These are phyloP conservation scores for Urosaurus nigricauda DNA, from an alignment of 2,797 vertebrate genomes.

Conservation along the genomic window DNA sequence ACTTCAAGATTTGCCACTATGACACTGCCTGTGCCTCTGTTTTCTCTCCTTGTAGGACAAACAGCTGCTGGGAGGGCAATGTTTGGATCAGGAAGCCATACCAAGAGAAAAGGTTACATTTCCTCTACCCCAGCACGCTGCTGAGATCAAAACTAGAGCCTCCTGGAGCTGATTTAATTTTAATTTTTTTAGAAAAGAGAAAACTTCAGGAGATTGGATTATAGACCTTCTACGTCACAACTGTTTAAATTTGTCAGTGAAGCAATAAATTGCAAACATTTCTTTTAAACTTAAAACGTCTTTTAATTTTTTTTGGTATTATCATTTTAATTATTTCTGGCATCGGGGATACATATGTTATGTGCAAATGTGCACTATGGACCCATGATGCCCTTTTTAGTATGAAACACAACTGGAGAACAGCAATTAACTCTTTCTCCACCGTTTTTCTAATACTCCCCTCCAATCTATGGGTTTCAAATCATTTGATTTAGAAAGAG, in stretches of 20 bases:
- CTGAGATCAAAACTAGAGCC: neutral
- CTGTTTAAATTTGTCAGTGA: neutral
- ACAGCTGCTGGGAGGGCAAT: neutral
- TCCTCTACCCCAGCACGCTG: neutral
- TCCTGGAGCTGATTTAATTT: neutral
- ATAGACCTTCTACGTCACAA: neutral
- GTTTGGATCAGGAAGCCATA: neutral
- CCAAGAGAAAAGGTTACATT: neutral
- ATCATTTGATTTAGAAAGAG: neutral
- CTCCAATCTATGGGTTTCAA: neutral
- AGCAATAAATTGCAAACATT: neutral
- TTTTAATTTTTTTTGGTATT: neutral
- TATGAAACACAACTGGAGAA: neutral
- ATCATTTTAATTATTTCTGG: conserved; percentile 7
- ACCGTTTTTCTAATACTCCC: neutral
- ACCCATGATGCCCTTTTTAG: neutral
- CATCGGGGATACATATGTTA: neutral
- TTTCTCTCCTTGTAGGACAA: neutral
- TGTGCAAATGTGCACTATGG: neutral
- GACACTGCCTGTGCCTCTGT: neutral
- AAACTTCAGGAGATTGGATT: neutral
- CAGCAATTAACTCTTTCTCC: neutral
- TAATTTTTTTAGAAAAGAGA: neutral
- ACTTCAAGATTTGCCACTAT: no score
- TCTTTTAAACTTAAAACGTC: neutral